Evolutionary conservation across 2,113 vertebrate species (phyloP).

Genomic region (human (Homo sapiens)): DNA sequence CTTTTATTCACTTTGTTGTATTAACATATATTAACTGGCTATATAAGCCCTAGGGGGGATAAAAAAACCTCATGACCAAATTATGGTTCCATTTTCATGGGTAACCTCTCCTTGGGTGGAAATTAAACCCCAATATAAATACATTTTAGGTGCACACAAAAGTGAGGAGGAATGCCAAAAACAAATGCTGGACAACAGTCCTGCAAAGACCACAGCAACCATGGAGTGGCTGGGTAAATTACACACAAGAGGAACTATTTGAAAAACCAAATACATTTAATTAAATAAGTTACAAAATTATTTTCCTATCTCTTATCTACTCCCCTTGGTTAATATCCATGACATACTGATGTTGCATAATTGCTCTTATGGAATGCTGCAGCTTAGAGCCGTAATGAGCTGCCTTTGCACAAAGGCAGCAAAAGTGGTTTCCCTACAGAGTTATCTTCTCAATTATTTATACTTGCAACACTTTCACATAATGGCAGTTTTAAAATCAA

Average conservation of each 20-base stretch:
- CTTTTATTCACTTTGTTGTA: slow-evolving; percentile 79
- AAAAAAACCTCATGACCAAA: slow-evolving; percentile 67
- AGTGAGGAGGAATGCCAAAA: slow-evolving; percentile 61
- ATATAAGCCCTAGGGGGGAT: slow-evolving; percentile 75
- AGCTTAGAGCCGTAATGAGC: slow-evolving; percentile 78
- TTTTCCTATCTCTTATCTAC: slow-evolving; percentile 75
- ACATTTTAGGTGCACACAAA: slow-evolving; percentile 67
- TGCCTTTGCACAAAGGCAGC: slow-evolving; percentile 80
- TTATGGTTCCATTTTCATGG: slow-evolving; percentile 74
- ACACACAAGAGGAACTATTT: slow-evolving; percentile 68
- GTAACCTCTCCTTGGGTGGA: slow-evolving; percentile 80
- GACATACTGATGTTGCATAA: slow-evolving; percentile 73
- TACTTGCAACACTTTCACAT: slow-evolving; percentile 83
- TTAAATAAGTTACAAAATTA: slow-evolving; percentile 78
- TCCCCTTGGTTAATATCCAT: slow-evolving; percentile 72
- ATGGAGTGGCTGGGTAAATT: slow-evolving; percentile 58
- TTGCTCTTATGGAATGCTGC: slow-evolving; percentile 69
- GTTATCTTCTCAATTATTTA: slow-evolving; percentile 88
- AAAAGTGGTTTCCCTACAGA: slow-evolving; percentile 83
- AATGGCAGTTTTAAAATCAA: slow-evolving; percentile 89
- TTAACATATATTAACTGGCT: slow-evolving; percentile 83
- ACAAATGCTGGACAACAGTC: not conserved
- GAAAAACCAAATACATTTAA: slow-evolving; percentile 78
- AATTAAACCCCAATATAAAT: slow-evolving; percentile 77
- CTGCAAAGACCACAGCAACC: slow-evolving; percentile 54